These are phyloP conservation scores for Lethenteron camtschaticum DNA, from an alignment of 2,113 vertebrate genomes.

Conservation along the genomic window DNA sequence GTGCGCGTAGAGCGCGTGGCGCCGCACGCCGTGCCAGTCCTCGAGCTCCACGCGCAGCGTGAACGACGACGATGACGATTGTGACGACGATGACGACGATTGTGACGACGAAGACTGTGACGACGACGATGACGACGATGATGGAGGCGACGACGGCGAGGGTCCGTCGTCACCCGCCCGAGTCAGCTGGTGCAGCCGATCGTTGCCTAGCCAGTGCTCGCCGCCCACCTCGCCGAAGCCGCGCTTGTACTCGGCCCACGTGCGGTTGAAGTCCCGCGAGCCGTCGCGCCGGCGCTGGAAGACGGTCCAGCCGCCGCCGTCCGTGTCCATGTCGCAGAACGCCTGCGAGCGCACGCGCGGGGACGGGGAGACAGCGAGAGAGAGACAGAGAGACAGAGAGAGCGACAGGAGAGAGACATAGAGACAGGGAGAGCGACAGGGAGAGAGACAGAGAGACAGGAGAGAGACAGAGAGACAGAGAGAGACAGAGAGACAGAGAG, in stretches of 20 bases:
- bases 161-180: slow-evolving; percentile 20
- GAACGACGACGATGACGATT: too few relatives aligned
- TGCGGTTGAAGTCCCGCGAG: slow-evolving; percentile 32
- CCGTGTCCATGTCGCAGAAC: slow-evolving; percentile 38
- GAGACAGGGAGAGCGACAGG: too few relatives aligned
- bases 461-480: too few relatives aligned
- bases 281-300: slow-evolving; percentile 33
- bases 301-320: slow-evolving; percentile 37
- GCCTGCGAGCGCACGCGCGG: slow-evolving; percentile 16
- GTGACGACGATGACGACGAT: too few relatives aligned
- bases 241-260: slow-evolving; percentile 35
- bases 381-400: too few relatives aligned
- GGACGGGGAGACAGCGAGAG: too few relatives aligned
- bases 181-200: slow-evolving; percentile 24
- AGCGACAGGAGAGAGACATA: too few relatives aligned
- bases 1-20: slow-evolving; percentile 29
- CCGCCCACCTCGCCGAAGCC: slow-evolving; percentile 30
- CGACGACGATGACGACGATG: too few relatives aligned
- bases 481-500: too few relatives aligned
- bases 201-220: slow-evolving; percentile 40
- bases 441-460: too few relatives aligned
- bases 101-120: too few relatives aligned
- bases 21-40: slow-evolving; percentile 34
- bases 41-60: slow-evolving; percentile 29
- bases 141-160: too few relatives aligned